Percentiles rank a stretch among this genome's conserved stretches.
These are phyloP conservation scores for Rhinichthys klamathensis DNA, from an alignment of 2,113 vertebrate species.

Conservation along the genomic window DNA sequence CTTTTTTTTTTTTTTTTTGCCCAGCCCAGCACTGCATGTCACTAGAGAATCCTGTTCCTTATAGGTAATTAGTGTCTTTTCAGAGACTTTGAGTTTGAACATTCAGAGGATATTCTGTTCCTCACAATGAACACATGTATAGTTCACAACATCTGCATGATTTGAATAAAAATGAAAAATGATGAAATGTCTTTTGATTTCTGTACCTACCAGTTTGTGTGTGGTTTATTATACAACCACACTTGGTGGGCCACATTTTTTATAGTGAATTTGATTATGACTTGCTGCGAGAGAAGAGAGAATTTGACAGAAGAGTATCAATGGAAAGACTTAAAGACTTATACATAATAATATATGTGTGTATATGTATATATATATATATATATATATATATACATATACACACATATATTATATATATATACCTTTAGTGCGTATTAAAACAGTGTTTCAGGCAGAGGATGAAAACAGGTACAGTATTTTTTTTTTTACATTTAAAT, in stretches of 20 bases:
- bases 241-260: background rate
- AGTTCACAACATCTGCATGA: constrained; percentile 34
- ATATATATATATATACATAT: too few species aligned
- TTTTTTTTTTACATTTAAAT: too few species aligned
- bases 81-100: constrained; percentile 17
- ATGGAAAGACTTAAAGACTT: background rate
- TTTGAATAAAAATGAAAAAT: constrained; percentile 37
- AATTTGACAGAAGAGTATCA: background rate
- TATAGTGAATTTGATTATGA: constrained; percentile 33
- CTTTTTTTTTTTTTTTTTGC: background rate
- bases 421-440: too few species aligned
- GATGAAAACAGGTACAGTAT: too few species aligned
- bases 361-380: too few species aligned
- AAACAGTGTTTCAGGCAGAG: too few species aligned
- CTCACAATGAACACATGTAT: constrained; percentile 36
- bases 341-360: too few species aligned
- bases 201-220: background rate
- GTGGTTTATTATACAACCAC: constrained; percentile 18
- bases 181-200: background rate
- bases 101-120: constrained; percentile 43
- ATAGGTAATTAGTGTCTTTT: constrained; percentile 45
- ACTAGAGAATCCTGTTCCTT: constrained; percentile 29
- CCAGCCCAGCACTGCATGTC: constrained; percentile 8
- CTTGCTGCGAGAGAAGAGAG: background rate
- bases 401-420: too few species aligned